A percentile compares a stretch with the other conserved stretches of the same genome.
Evolutionary conservation across 2,113 vertebrate species (phyloP).

Genomic region (Phrynocephalus versicolor): DNA sequence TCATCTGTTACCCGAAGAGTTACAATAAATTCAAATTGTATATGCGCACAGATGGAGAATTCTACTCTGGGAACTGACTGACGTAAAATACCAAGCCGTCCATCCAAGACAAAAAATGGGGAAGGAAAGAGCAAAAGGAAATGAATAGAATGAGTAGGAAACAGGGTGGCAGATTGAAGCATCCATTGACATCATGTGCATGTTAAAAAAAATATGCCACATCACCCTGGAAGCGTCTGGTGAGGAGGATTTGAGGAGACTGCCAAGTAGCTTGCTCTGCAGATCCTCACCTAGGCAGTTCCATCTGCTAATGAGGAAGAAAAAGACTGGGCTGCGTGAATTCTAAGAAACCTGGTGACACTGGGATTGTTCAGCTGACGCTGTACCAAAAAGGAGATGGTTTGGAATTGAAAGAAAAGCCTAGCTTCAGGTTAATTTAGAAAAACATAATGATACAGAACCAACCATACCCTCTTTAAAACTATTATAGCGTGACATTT

Average conservation of each 20-base stretch:
- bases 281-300: constrained; percentile 10
- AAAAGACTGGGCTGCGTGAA: constrained; percentile 19
- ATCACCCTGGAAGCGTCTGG: constrained; percentile 27
- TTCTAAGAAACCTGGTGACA: constrained; percentile 21
- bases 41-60: constrained; percentile 22
- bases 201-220: constrained; percentile 12
- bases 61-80: constrained; percentile 10
- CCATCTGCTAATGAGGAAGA: constrained; percentile 32
- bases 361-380: constrained; percentile 12
- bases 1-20: neutral
- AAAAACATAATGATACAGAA: neutral
- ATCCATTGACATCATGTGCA: constrained; percentile 25
- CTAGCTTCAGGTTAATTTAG: neutral
- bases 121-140: constrained; percentile 35
- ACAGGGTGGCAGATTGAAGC: constrained; percentile 33
- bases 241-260: constrained; percentile 17
- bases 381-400: neutral
- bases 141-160: constrained; percentile 28
- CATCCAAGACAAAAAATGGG: constrained; percentile 24
- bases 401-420: neutral
- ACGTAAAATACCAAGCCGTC: constrained; percentile 16
- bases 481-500: neutral
- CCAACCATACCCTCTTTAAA: neutral
- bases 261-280: constrained; percentile 25
- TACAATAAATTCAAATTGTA: neutral